Base-by-base conservation (phyloP, 2,797 vertebrate genomes). In the Ammospiza maritima region DNA sequence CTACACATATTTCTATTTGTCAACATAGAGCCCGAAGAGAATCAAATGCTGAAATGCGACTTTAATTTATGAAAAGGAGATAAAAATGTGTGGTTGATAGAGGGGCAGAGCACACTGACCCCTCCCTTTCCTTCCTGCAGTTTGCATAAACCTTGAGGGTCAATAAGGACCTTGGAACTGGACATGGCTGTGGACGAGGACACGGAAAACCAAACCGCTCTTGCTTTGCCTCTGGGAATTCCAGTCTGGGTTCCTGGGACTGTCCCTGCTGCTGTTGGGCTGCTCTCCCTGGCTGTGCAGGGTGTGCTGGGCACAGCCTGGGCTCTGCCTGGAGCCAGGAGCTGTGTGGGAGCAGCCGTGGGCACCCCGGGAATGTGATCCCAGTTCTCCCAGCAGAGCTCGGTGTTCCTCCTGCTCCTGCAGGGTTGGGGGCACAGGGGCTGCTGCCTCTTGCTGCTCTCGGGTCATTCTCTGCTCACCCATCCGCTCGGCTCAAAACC, bases 121-220 rank as follows among this genome's bases (percentile, higher is more conserved):
- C 45, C 21, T 47, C 54, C 71, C 32, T 50, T 66, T 91, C 80
- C 25, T 93, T 65, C 2, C 40, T 73, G 79, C 92, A 98, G 98
- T 90, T 56, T 34, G 26, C 88, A 87, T 20, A 66, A 75, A 45
- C 58, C 69, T 76, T 91, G 94, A 88, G 3, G 56, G 40, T 77
- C 54, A n/a, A 44, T 45, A 23, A 5, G 30, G 42, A 71, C 5
- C 12, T 38, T 30, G 56, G 70, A 60, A 80, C 6, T 58, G 80
- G 80, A 82, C 20, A 4, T 12, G 60, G 44, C 72, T 65, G 7
- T 45, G 65, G 72, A 91, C 57, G 82, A 85, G 34, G 34, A 82
- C 54, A 5, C 7, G 13, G 66, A 75, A 61, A 91, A 61, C 67
- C 67, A 45, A 71, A 85, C 26, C 53, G 25, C 40, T 72, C 16